Conservation (phyloP, 2,797 vertebrate genomes). For the Ceryle rudis region DNA sequence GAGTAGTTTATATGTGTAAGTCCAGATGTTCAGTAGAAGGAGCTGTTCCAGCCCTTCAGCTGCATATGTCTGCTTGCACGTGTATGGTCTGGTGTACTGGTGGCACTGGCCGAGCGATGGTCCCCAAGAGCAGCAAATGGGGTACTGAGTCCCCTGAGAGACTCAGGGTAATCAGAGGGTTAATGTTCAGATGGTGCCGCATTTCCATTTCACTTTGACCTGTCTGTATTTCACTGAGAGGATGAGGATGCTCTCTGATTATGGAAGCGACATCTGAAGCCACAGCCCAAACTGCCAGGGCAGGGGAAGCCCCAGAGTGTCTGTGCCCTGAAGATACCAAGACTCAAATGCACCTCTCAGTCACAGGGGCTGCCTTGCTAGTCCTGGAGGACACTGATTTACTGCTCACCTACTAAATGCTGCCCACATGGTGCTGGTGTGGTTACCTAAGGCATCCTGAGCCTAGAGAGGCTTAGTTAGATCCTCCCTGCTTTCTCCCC, state of each 20-base stretch:
- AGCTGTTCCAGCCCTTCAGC: constrained; percentile 54
- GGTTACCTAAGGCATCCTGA: neutral
- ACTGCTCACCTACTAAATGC: neutral
- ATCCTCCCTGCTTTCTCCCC: neutral
- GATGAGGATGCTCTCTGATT: neutral
- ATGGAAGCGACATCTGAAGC: neutral
- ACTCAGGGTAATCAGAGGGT: fast-evolving
- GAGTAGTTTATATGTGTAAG: constrained; percentile 64
- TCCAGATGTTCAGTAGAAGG: constrained; percentile 67
- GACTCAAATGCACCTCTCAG: neutral
- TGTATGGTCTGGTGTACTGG: neutral
- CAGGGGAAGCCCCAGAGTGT: neutral
- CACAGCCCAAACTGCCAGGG: neutral
- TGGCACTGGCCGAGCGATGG: neutral
- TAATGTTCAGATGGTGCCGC: neutral
- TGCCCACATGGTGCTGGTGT: fast-evolving
- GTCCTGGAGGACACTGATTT: neutral
- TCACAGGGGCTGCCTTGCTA: neutral
- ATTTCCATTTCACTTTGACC: neutral
- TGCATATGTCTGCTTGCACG: constrained; percentile 13
- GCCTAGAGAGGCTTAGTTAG: neutral
- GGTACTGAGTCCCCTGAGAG: neutral
- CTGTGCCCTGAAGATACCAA: neutral
- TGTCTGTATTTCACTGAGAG: neutral
- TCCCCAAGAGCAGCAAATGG: neutral